Base-by-base conservation (phyloP, 1,140 invertebrate species). In the Arctopsyche grandis region DNA sequence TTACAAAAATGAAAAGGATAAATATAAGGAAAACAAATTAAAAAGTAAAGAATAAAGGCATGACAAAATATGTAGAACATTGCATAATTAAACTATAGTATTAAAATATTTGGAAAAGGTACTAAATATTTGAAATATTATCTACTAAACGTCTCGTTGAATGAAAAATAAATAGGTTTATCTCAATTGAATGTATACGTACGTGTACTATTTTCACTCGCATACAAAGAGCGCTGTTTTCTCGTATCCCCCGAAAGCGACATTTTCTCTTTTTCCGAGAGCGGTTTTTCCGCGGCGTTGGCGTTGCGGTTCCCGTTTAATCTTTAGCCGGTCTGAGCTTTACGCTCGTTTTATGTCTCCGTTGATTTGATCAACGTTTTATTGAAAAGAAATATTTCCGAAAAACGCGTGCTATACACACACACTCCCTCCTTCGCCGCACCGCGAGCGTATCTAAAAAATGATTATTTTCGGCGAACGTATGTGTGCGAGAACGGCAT, bases 291-390 rank as follows among this genome's bases (percentile, higher is more conserved):
- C 24, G 22, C 24, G 63, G 48, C 16, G 48, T 70, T 70, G 44
- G n/a, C 14, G 43, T 24, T 56, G 71, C 48, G 71, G 71, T 74
- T 74, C 10, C 19, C 44, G 24, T 74, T 74, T 74, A 74, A 74
- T 56, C 69, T 73, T 46, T 73, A 29, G 69, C 16, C 71, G 44
- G 38, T 26, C 12, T 1, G 46, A 16, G 48, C 44, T 74, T 74
- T 74, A 74, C 48, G 71, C 71, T 48, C 22, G 69, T 74, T 74
- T 74, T 74, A 74, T 48, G 71, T 74, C 71, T 52, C 71, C 46
- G 71, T 74, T 74, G 71, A 74, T 74, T 74, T 74, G 71, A 74
- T 74, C 71, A 74, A 74, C 71, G 71, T 74, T 74, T 74, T 74
- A 74, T 74, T 74, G 71, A 74, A 74, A 74, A 74, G 71, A 56